Base-by-base conservation (phyloP, 2,888 invertebrate species). In the Lochmaea capreae region DNA sequence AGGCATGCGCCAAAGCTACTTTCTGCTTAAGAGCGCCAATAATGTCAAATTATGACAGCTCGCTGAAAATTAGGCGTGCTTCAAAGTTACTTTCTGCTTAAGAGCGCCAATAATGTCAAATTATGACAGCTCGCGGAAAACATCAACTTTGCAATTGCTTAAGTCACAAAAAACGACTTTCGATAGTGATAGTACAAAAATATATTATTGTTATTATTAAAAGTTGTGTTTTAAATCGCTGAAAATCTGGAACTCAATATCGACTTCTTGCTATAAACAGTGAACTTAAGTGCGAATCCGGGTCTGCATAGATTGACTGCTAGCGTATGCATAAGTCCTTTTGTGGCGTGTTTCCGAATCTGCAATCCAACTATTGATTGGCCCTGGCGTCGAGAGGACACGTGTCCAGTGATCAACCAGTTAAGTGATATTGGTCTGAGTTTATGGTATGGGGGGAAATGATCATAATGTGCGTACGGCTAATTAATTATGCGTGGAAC, bases 341-440 rank as follows among this genome's bases (percentile, higher is more conserved):
- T 65, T 71, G 71, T 52, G 71, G 71, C 26, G 58, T 71, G 71
- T 71, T 58, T 39, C 65, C 9, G 33, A 58, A 57, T 39, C 46
- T 52, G 54, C 58, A 65, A 63, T 49, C 43, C 42, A n/a, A 33
- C 46, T 58, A 65, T 71, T 65, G 71, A 71, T 71, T 71, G 65
- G 71, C 71, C 46, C 65, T 78, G 77, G 78, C 77, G 78, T 78
- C 78, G 78, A 80, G 78, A 76, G 79, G 79, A 79, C 80, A 81
- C 81, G 80, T 80, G 80, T 79, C 39, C 16, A 18, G 78, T 77
- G 78, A 80, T 81, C 80, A 81, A 79, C 79, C 80, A 77, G 77
- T 79, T 81, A 81, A 81, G 79, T 80, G 79, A 81, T 80, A 79
- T 79, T 80, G 75, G 77, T 65, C 65, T 71, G 59, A 33, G 59